phyloP scores from a whole-genome alignment of 2,113 vertebrate species.

The Paraplagusia blochii region DNA sequence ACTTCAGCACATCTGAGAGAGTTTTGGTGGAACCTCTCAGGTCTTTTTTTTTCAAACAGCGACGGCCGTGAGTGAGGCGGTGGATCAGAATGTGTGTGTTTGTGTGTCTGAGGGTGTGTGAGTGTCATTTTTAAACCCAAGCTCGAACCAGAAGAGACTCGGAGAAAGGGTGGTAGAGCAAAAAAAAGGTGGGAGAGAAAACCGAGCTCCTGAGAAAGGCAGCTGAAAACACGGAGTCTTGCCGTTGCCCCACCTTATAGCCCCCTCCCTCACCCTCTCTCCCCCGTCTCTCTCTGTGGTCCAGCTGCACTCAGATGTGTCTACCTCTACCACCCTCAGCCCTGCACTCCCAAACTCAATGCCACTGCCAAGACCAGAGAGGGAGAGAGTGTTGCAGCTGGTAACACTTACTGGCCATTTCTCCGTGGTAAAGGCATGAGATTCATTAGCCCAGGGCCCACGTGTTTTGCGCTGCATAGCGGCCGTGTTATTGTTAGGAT shows the following conservation, averaged over 20 bases:
- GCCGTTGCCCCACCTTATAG: slow-evolving; percentile 74
- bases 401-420: slow-evolving; percentile 97
- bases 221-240: slow-evolving; percentile 89
- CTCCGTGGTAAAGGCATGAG: slow-evolving; percentile 89
- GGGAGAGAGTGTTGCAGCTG: slow-evolving; percentile 90
- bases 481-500: slow-evolving; percentile 99
- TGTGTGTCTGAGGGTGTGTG: slow-evolving; percentile 34
- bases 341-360: slow-evolving; percentile 51
- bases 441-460: slow-evolving; percentile 96
- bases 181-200: slow-evolving; percentile 82
- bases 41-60: too few species aligned
- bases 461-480: slow-evolving; percentile 94
- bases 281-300: slow-evolving; percentile 59
- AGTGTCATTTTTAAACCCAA: slow-evolving; percentile 69
- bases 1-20: slow-evolving; percentile 86
- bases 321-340: slow-evolving; percentile 43
- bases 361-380: slow-evolving; percentile 84
- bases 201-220: slow-evolving; percentile 87
- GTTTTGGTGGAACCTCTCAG: slow-evolving; percentile 83
- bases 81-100: slow-evolving; percentile 33
- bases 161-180: slow-evolving; percentile 60
- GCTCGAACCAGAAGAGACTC: slow-evolving; percentile 79
- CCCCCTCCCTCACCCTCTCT: slow-evolving; percentile 17
- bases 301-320: slow-evolving; percentile 95
- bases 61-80: slow-evolving; percentile 18